Evolutionary conservation across 2,113 vertebrate species (phyloP), one percentile per base, ranked within the genome.

Genomic region (Rhynchomys soricoides): DNA sequence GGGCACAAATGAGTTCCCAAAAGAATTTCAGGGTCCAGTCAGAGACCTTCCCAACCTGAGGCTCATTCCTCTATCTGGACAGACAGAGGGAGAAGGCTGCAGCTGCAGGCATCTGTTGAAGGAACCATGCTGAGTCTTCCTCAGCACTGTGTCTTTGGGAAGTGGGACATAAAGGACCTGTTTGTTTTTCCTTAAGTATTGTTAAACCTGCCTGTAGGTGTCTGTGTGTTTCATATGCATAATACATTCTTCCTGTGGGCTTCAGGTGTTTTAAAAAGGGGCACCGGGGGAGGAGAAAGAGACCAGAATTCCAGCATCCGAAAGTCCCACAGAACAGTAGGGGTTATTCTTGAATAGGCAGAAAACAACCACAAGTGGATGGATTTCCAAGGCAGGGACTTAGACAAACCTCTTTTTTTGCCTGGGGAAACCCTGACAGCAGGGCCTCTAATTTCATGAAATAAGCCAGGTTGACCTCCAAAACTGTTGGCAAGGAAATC

Each of bases 401-500:
- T 57, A 52, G 96, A 66, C 79, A 94, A 90, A 57, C 66, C 64
- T 12, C 11, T 12, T 31, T 34, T 48, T 75, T 40, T 40, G 92
- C 73, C 50, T 73, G 82, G 64, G 81, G 94, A 93, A 95, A 92
- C 95, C 88, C 70, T 91, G 83, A 96, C 71, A 95, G 73, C 95
- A 78, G 90, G 89, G 91, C 94, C 94, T 92, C 94, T 96, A 50
- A 93, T 95, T 95, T 96, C 81, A 89, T 91, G 94, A 97, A 97
- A 93, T 92, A 96, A 96, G n/a, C 64, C 86, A 96, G 71, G 85
- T 62, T 96, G 96, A 92, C 94, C 95, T 97, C 77, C 12, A 95
- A 96, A 95, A 97, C 90, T 90, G 75, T 92, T 90, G 95, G 88
- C 94, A 95, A 96, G 95, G 91, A 95, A 97, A 97, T 96, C 48